phyloP scores from a whole-genome alignment of 2,888 invertebrate species.

The Mantis religiosa region DNA sequence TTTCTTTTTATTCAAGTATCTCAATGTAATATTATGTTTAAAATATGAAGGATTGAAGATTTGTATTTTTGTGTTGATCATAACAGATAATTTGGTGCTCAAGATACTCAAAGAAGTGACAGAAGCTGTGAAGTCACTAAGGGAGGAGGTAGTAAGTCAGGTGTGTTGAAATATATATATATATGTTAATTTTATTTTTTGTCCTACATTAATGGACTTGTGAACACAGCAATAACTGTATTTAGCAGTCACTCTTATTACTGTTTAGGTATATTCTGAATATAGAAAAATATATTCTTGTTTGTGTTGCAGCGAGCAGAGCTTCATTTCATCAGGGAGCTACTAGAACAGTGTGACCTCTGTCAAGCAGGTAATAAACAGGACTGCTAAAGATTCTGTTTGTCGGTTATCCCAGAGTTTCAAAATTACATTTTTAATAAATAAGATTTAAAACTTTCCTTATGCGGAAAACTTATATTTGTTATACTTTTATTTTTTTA shows the following conservation, averaged over 20 bases:
- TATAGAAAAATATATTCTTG: neutral
- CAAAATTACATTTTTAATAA: no score
- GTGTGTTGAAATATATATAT: slow-evolving; percentile 38
- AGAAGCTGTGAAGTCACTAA: slow-evolving; percentile 62
- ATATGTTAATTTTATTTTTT: no score
- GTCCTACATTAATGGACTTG: no score
- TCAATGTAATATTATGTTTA: neutral
- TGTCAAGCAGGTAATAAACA: slow-evolving; percentile 44
- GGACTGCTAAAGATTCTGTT: neutral
- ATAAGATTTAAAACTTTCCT: no score
- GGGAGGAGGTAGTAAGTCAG: slow-evolving; percentile 66
- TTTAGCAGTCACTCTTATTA: no score
- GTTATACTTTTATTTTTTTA: no score
- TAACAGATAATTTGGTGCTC: slow-evolving; percentile 54
- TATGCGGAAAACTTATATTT: no score
- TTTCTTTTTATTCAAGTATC: neutral
- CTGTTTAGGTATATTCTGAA: neutral
- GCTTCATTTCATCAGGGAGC: slow-evolving; percentile 63
- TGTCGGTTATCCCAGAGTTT: no score
- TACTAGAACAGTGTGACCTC: slow-evolving; percentile 74
- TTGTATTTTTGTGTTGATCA: neutral
- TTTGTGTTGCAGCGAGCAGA: slow-evolving; percentile 50
- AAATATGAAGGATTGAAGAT: neutral
- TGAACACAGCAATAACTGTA: no score
- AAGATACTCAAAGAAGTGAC: slow-evolving; percentile 64